Base-by-base conservation (phyloP, 2,888 invertebrate species). In the Nemotelus pantherinus region DNA sequence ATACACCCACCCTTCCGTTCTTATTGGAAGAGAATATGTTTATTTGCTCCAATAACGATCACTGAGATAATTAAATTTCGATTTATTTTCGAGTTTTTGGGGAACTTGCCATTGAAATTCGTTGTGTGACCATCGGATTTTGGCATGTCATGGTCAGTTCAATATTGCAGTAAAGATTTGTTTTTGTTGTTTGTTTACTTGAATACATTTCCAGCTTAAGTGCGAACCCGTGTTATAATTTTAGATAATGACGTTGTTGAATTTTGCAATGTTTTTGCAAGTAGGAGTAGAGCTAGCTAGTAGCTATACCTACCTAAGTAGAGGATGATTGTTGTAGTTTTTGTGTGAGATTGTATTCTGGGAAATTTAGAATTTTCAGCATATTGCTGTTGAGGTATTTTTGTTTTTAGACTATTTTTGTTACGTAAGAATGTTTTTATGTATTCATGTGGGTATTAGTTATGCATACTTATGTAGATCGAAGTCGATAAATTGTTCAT, bases 101-200 rank as follows among this genome's bases (percentile, higher is more conserved):
- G 25, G 25, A 25, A 63, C 43, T 63, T 3, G 1, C 4, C 63
- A 41, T 9, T 9, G 39, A 63, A 63, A 3, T 63, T 9, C 39
- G 41, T 7, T 9, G 43, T 9, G 41, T 63, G 25, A 25, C 2
- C 63, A 63, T 63, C 9, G 9, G 25, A 25, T 25, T 63, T 63
- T 58, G 9, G 58, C 25, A 58, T 58, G 58, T 58, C 58, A 58
- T 25, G 58, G 58, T 1, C 58, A 58, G 25, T 58, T 58, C 58
- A 58, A 9, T 50, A 50, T 7, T 9, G 9, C 50, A 25, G 25
- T 25, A 25, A 25, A 25, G 25, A 25, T 25, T 50, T 57, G 10
- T 25, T 57, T 57, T 57, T 10, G 10, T 63, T 63, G 0, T 63
- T 39, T 63, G 63, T 63, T 63, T 63, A 63, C 63, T 25, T 63